Base-by-base conservation (phyloP, 1,140 invertebrate genomes). In the Odontomachus brunneus region DNA sequence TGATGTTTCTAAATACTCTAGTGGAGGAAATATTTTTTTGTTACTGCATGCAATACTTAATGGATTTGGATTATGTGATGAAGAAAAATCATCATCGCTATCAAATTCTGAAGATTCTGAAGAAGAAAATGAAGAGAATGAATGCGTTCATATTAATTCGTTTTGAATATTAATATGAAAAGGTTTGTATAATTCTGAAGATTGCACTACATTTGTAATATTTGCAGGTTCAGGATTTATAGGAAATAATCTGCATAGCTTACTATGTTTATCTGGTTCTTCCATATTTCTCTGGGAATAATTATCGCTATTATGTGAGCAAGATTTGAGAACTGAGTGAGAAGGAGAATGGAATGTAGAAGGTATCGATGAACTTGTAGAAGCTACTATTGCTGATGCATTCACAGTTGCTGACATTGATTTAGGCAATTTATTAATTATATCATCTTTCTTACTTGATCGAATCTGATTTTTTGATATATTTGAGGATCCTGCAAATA, bases 51-150 rank as follows among this genome's bases (percentile, higher is more conserved):
- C 2, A 33, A 5, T 63, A 14, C 4, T 38, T 38, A 38, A 3
- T 44, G n/a, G 9, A 33, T 63, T 15, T 65, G 33, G n/a, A 22
- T n/a, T 44, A 44, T 38, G 11, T 7, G 62, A 5, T 22, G n/a
- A 65, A 65, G 33, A 9, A 17, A 65, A 65, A 65, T 65, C 62
- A 48, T 44, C 29, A 65, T 44, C 9, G 33, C 62, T 65, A 65
- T 65, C 62, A 65, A 38, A 14, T 65, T n/a, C n/a, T n/a, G n/a
- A n/a, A n/a, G 7, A 65, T 38, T 44, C 33, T 44, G n/a, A 44
- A 65, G n/a, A 44, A 65, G 19, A 65, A 65, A 65, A 19, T 44
- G 59, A 48, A 65, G 17, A 44, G 1, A 19, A 44, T 38, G n/a
- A 15, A 33, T 62, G n/a, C 5, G 29, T 33, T 33, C 2, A 33